Base-by-base conservation (phyloP, 2,888 invertebrate species). In the Aspidapion aeneum region DNA sequence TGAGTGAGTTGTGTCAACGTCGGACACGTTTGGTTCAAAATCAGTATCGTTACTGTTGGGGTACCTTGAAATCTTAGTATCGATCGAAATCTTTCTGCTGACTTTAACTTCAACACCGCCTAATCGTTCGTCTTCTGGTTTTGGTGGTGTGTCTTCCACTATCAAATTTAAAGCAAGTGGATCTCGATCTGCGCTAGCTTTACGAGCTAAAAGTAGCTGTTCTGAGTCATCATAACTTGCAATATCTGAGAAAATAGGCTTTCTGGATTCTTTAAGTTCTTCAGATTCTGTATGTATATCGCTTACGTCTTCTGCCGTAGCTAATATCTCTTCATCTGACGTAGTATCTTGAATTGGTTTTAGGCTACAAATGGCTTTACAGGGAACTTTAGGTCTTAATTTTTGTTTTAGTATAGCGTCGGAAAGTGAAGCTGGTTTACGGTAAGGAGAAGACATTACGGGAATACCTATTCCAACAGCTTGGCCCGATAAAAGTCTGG, bases 401-500 rank as follows among this genome's bases (percentile, higher is more conserved):
- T 59, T 64, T 50, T 49, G 21, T 20, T 64, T 61, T 19, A 62
- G 62, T 21, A 66, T 58, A 2, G 64, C 66, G 49, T 64, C 63
- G 20, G 66, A 57, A 16, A 68, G 59, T 18, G 56, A 66, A n/a
- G 55, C 57, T 21, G 66, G 51, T 49, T 18, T 16, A 22, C 9
- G 20, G 1, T 17, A 19, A 18, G 21, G 22, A 22, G 52, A 12
- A 21, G 54, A 19, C 55, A 22, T 18, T 16, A 19, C 18, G 5
- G 58, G 18, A n/a, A 62, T 59, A 22, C 60, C 63, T 50, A 68
- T 52, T 16, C 68, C 66, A 16, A 63, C 52, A 19, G 66, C 50
- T 51, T 70, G 67, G 3, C 70, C 69, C 50, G 68, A 69, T 18
- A 69, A 57, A 18, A 68, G 61, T 63, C 68, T 66, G 0, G 70